Evolutionary conservation across 2,888 invertebrate species (phyloP).

Genomic region (Seladonia tumulorum): DNA sequence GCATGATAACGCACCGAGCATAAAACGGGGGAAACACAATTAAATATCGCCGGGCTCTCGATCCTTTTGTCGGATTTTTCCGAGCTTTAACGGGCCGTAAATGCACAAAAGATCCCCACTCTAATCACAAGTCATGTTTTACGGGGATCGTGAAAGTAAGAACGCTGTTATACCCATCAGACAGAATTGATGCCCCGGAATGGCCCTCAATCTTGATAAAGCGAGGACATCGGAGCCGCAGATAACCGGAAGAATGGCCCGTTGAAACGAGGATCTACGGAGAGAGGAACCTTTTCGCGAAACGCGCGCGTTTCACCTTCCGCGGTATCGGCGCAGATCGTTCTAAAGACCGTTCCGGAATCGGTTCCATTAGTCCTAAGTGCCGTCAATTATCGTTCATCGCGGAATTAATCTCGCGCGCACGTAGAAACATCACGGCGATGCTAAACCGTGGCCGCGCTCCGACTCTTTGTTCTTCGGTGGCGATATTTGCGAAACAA

Average conservation of each 20-base stretch:
- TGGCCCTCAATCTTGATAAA: slow-evolving; percentile 10
- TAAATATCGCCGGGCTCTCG: not conserved
- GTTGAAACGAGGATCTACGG: not conserved
- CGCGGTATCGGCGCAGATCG: not conserved
- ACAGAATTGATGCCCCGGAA: not conserved
- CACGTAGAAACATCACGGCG: slow-evolving; percentile 24
- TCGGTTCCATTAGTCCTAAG: slow-evolving; percentile 32
- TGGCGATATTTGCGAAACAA: not conserved
- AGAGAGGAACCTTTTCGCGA: not conserved
- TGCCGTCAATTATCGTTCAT: slow-evolving; percentile 36
- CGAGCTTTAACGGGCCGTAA: not conserved
- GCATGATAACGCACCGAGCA: not conserved
- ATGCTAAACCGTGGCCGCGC: slow-evolving; percentile 29
- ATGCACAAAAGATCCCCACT: not conserved
- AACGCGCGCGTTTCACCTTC: slow-evolving; percentile 1
- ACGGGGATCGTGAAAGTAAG: slow-evolving; percentile 6
- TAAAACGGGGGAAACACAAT: not conserved
- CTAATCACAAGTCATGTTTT: slow-evolving; percentile 6
- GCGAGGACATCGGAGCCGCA: not conserved
- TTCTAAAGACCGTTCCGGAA: slow-evolving; percentile 18
- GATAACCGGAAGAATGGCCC: not conserved
- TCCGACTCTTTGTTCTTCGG: slow-evolving; percentile 18
- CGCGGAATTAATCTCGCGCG: slow-evolving; percentile 34
- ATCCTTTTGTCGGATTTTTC: not conserved
- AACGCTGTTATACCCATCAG: slow-evolving; percentile 1